Evolutionary conservation across 2,888 invertebrate genomes (phyloP).

Genomic region (Physocephala rufipes): DNA sequence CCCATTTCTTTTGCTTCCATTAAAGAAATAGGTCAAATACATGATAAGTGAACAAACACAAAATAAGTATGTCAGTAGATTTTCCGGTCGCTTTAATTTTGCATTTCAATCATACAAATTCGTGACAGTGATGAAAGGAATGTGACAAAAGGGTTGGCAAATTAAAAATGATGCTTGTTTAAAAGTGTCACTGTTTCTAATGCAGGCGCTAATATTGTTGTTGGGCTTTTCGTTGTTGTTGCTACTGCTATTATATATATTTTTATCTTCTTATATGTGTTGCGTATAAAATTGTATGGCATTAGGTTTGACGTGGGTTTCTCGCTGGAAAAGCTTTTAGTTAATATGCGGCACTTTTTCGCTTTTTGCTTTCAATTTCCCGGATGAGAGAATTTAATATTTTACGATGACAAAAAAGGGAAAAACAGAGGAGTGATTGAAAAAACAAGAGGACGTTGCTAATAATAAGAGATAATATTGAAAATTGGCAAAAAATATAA

Average conservation of each 20-base stretch:
- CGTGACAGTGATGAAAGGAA: neutral
- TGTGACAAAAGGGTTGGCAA: neutral
- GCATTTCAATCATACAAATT: slow-evolving; percentile 23
- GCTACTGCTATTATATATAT: neutral
- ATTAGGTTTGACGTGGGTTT: neutral
- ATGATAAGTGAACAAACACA: too few species aligned
- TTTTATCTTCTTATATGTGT: too few species aligned
- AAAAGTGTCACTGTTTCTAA: neutral
- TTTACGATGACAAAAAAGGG: neutral
- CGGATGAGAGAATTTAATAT: neutral
- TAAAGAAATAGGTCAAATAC: too few species aligned
- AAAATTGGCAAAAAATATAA: too few species aligned
- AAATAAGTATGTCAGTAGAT: neutral
- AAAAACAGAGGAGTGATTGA: neutral
- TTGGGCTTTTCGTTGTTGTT: neutral
- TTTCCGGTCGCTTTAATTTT: slow-evolving; percentile 34
- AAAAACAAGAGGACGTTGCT: neutral
- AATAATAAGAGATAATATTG: too few species aligned
- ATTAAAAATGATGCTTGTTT: neutral
- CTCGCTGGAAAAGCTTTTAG: neutral
- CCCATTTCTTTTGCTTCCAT: too few species aligned
- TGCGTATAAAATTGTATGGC: too few species aligned
- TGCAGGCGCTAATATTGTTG: neutral
- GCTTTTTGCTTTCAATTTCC: neutral
- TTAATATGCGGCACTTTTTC: neutral